phyloP scores from a whole-genome alignment of 2,113 vertebrate genomes.

The Okapia johnstoni region DNA sequence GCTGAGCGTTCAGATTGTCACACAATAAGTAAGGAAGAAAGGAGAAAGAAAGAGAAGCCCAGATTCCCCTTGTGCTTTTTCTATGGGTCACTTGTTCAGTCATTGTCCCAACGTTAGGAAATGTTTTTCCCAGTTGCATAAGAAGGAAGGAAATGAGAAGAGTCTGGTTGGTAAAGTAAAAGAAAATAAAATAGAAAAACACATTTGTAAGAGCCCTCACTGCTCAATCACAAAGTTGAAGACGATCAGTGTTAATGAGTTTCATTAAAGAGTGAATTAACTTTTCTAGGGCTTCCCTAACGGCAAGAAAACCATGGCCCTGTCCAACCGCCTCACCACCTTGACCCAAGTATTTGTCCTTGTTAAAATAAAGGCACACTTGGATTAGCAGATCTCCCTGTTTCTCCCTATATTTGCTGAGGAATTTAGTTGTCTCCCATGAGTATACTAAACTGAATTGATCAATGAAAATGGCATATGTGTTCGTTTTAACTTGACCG shows the following conservation, averaged over 20 bases:
- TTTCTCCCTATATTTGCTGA: conserved; percentile 9
- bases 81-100: background rate
- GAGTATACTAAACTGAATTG: background rate
- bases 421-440: background rate
- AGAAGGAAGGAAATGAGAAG: background rate
- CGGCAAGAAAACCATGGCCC: background rate
- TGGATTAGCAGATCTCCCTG: background rate
- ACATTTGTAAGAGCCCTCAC: background rate
- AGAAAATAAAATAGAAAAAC: conserved; percentile 15
- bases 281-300: background rate
- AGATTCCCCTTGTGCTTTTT: background rate
- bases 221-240: conserved; percentile 34
- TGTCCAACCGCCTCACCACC: background rate
- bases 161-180: conserved; percentile 26
- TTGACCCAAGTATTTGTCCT: background rate
- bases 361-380: conserved; percentile 3
- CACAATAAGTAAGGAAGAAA: background rate
- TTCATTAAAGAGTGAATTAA: background rate
- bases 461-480: background rate
- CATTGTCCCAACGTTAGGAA: background rate
- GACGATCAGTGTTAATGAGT: background rate
- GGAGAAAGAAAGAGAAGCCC: background rate
- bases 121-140: background rate
- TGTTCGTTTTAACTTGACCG: background rate
- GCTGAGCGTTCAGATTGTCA: background rate